Evolutionary conservation across 1,140 invertebrate species (phyloP), one percentile per base, ranked within the genome.

Genomic region (Eupristina koningsbergeri): DNA sequence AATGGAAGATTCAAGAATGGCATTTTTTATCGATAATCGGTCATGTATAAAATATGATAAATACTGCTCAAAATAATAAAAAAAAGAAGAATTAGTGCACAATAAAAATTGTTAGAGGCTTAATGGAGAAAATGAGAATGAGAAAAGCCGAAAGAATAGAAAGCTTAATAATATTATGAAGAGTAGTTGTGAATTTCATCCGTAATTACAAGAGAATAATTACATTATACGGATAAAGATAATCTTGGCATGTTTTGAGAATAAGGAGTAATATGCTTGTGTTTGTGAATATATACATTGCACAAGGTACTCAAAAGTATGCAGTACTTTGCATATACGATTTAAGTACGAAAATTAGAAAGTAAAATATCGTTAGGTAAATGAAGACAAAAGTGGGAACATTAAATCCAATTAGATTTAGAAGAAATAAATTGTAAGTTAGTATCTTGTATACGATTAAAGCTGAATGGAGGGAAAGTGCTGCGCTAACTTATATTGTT

Each of bases 331-430:
- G 34, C 67, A 41, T 17, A 41, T 26, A 71, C 26, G 67, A 71
- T 71, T 36, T 41, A 71, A 39, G 67, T 41, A 71, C 36, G 67
- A 71, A 71, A 71, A 71, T 71, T 71, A 41, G 67, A 71, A 71
- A 71, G 67, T 71, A 22, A 71, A 71, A 41, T 41, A 41, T 31
- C 67, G 41, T 71, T 41, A 6, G 67, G 39, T 71, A 71, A 71
- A 17, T 26, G 22, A 71, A 71, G 67, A 71, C 67, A 71, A 41
- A 39, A 71, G 67, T 41, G 22, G 36, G 22, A 71, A 71, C 67
- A 41, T 71, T 41, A 71, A 41, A 71, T 71, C 36, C 67, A 71
- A 71, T 71, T 71, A 71, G 17, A 71, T 41, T 26, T 31, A 1
- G 31, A 22, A 69, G 64, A 39, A 69, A 39, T 1, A 69, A 26